These are phyloP conservation scores for Macaria liturata DNA, from an alignment of 2,888 invertebrate genomes.

Conservation along the genomic window DNA sequence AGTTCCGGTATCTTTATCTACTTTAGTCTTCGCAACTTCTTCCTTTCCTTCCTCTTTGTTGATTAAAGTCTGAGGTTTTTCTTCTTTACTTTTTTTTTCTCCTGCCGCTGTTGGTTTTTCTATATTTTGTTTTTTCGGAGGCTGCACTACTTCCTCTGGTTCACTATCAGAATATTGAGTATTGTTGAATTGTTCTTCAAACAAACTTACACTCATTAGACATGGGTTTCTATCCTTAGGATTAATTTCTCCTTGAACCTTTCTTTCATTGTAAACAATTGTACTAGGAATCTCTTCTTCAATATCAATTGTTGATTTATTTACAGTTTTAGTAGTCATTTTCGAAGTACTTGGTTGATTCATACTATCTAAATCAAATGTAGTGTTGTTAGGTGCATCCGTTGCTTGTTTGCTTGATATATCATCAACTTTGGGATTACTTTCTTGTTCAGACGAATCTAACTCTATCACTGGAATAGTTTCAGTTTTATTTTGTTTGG, in stretches of 20 bases:
- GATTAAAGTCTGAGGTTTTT: slow-evolving; percentile 2
- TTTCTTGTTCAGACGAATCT: no score
- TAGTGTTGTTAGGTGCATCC: no score
- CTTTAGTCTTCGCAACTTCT: not conserved
- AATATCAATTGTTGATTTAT: no score
- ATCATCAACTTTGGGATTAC: no score
- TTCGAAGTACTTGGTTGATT: no score
- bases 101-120: slow-evolving; percentile 3
- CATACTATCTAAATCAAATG: no score
- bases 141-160: slow-evolving; percentile 42
- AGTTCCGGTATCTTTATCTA: not conserved
- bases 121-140: slow-evolving; percentile 28
- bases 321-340: no score
- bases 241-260: not conserved
- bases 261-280: no score
- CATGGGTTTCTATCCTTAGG: slow-evolving; percentile 51
- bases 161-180: slow-evolving; percentile 50
- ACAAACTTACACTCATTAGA: slow-evolving; percentile 64
- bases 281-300: no score
- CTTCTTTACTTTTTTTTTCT: slow-evolving; percentile 21
- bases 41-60: not conserved
- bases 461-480: not conserved
- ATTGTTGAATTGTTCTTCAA: slow-evolving; percentile 56
- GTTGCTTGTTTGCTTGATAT: no score
- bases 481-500: slow-evolving; percentile 12